Conservation (phyloP, 2,113 vertebrate species). For the Synodontis membranacea region DNA sequence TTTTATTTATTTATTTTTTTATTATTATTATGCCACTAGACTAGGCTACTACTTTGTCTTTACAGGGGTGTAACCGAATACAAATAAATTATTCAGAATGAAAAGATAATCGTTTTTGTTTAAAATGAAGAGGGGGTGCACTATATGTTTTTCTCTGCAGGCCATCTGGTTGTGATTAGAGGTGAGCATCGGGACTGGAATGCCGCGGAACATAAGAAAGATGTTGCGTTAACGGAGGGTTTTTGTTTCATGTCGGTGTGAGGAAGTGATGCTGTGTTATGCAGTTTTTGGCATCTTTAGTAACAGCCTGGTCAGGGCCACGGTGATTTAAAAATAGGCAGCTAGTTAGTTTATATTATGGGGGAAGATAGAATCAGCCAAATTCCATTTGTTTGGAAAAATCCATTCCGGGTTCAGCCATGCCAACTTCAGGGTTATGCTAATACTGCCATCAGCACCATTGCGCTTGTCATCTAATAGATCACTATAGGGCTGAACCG, state of each 20-base stretch:
- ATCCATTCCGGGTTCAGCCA: background rate
- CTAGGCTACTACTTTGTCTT: background rate
- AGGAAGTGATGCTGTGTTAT: background rate
- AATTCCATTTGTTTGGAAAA: background rate
- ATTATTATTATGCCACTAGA: background rate
- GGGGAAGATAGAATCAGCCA: background rate
- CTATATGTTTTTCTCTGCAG: background rate
- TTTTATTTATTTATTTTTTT: too few species aligned
- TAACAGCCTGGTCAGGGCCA: background rate
- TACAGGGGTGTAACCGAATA: background rate
- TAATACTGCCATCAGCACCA: background rate
- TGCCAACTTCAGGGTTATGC: background rate
- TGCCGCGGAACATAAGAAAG: background rate
- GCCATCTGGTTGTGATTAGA: background rate
- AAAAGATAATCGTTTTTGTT: background rate
- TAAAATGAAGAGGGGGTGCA: background rate
- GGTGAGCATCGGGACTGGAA: background rate
- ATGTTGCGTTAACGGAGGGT: too few species aligned
- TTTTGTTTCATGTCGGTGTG: background rate
- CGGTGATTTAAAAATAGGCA: background rate
- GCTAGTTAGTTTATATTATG: background rate
- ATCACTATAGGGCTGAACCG: background rate
- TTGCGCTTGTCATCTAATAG: background rate
- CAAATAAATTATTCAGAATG: background rate
- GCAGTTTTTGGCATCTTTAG: background rate